Base-by-base conservation (phyloP, 2,888 invertebrate genomes). In the Lasioglossum figueresi region DNA sequence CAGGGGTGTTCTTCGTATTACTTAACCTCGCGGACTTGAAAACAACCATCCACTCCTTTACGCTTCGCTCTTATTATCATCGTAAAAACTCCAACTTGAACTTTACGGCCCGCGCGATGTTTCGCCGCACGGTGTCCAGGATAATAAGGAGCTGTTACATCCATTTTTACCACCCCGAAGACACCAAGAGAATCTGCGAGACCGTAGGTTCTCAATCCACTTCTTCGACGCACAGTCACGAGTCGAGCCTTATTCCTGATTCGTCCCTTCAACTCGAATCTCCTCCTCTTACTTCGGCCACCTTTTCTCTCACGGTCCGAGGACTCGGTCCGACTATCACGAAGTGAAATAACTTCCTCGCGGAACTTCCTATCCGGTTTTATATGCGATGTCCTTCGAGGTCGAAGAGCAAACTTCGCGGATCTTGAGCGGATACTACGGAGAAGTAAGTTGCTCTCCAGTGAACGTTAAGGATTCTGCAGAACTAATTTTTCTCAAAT, bases 1-100 rank as follows among this genome's bases (percentile, higher is more conserved):
- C 27, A 8, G 0, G 43, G 43, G 63, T 23, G 19, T 31, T n/a
- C 45, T 63, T 43, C 43, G 63, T 31, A 43, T 45, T 23, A 43
- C 34, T 23, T 45, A 76, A 40, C 43, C 34, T 40, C 31, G 19
- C 5, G 31, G 43, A 23, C 37, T 75, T 19, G 43, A 27, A 45
- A 72, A 72, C 71, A 45, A 14, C 37, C 14, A 14, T 27, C 37
- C 37, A 0, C 45, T 31, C 43, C 16, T 27, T 27, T 16, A 23
- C 43, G 5, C n/a, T 19, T 1, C 71, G 27, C 71, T 8, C 45
- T 72, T 43, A 43, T 45, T 72, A 72, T 27, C 40, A 27, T 16
- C n/a, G 19, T 66, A 66, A 66, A 66, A 66, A 66, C 66, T 34
- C 5, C 31, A 66, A 66, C 34, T 66, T 66, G 16, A 66, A 66